Conservation (phyloP, 2,797 vertebrate species). For the Sebastes nivosus region DNA sequence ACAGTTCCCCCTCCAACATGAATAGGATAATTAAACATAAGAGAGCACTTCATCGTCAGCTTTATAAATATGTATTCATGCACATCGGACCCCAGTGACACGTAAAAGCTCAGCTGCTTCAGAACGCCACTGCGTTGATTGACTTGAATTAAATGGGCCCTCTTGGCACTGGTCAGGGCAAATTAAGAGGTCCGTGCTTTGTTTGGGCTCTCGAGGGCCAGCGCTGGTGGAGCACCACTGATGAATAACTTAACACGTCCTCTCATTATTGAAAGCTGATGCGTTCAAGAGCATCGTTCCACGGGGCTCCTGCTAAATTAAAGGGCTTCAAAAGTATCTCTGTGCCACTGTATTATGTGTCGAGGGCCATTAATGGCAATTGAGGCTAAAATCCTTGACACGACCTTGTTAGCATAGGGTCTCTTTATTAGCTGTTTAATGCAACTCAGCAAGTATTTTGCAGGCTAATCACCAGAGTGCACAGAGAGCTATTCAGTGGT, state of each 20-base stretch:
- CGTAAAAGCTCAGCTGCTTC: constrained; percentile 27
- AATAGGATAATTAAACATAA: constrained; percentile 54
- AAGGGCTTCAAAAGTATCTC: constrained; percentile 59
- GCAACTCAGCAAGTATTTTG: constrained; percentile 50
- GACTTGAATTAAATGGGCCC: constrained; percentile 60
- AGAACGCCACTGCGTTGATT: constrained; percentile 46
- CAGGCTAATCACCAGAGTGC: constrained; percentile 12
- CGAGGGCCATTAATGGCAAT: constrained; percentile 58
- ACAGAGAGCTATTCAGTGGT: constrained; percentile 12
- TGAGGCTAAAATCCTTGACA: constrained; percentile 54
- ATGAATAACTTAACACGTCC: constrained; percentile 73
- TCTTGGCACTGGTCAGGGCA: constrained; percentile 52
- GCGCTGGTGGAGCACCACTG: constrained; percentile 33
- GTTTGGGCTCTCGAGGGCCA: constrained; percentile 45
- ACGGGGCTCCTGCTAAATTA: constrained; percentile 33
- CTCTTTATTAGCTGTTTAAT: constrained; percentile 63
- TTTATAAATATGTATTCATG: constrained; percentile 64
- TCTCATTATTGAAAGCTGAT: constrained; percentile 66
- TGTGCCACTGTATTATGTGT: constrained; percentile 59
- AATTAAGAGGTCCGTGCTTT: constrained; percentile 53
- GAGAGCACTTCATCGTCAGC: constrained; percentile 37
- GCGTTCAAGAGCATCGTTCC: constrained; percentile 53
- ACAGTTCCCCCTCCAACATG: constrained; percentile 11
- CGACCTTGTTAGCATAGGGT: constrained; percentile 52
- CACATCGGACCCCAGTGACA: constrained; percentile 23